Conservation (phyloP, 2,888 invertebrate species). For the Drosophila algonquin region DNA sequence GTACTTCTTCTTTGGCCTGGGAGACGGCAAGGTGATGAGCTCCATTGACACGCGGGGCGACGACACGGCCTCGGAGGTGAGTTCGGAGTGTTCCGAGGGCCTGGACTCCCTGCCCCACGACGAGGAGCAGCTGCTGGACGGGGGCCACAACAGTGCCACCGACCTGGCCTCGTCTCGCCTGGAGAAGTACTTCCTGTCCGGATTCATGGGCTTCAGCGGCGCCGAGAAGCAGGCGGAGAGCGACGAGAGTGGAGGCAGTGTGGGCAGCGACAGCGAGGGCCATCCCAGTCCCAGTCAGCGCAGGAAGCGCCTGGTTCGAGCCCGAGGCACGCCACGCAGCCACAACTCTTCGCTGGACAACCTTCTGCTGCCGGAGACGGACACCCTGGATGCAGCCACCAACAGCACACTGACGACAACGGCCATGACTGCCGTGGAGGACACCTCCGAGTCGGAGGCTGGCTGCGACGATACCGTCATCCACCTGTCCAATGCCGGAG, state of each 20-base stretch:
- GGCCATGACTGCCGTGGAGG: constrained; percentile 85
- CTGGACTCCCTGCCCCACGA: constrained; percentile 87
- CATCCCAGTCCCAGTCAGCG: constrained; percentile 94
- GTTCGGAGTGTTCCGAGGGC: constrained; percentile 93
- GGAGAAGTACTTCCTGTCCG: constrained; percentile 95
- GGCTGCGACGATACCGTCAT: constrained; percentile 86
- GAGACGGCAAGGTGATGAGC: constrained; percentile 86
- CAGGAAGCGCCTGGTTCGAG: constrained; percentile 91
- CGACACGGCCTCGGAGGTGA: constrained; percentile 90
- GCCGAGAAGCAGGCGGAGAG: constrained; percentile 89
- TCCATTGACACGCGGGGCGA: constrained; percentile 86
- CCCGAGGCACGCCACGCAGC: constrained; percentile 92
- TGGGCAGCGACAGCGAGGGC: constrained; percentile 95
- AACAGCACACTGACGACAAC: constrained; percentile 6
- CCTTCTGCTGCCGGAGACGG: constrained; percentile 85
- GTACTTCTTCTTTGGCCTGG: constrained; percentile 94
- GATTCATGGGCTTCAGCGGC: constrained; percentile 92
- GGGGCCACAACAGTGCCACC: constrained; percentile 86
- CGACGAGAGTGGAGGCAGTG: constrained; percentile 87
- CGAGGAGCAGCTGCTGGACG: constrained; percentile 85
- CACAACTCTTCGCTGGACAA: constrained; percentile 93
- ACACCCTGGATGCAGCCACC: constrained; percentile 55
- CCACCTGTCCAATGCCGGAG: constrained; percentile 88
- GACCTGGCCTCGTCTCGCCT: constrained; percentile 92
- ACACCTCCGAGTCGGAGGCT: constrained; percentile 89